Conservation (phyloP, 2,888 invertebrate genomes). For the Mythimna lalbum region DNA sequence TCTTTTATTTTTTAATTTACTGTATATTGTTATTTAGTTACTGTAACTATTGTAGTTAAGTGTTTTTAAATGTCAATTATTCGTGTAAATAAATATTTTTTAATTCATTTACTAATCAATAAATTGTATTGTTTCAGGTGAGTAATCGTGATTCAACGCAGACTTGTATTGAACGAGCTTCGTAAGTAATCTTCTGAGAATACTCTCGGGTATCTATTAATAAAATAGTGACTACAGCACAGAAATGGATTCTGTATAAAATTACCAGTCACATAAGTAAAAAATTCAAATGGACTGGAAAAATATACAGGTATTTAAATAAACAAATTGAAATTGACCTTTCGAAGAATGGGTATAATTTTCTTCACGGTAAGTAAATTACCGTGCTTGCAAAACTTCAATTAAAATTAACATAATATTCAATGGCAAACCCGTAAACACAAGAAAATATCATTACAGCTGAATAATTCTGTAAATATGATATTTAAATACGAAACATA, state of each 20-base stretch:
- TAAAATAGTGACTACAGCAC: background rate
- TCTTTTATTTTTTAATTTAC: too few relatives aligned
- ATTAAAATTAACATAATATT: constrained; percentile 40
- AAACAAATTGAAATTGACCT: constrained; percentile 21
- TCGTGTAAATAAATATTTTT: too few relatives aligned
- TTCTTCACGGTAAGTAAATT: constrained; percentile 5
- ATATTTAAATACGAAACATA: background rate
- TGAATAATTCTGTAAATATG: constrained; percentile 3
- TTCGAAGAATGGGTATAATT: background rate
- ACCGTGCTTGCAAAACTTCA: constrained; percentile 11
- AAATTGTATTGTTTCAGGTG: constrained; percentile 61
- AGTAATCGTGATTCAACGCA: constrained; percentile 30
- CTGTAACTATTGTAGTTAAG: too few relatives aligned
- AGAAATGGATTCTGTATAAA: too few relatives aligned
- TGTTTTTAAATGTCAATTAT: too few relatives aligned
- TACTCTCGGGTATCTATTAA: background rate
- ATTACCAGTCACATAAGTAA: background rate
- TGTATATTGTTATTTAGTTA: too few relatives aligned
- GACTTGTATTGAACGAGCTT: background rate
- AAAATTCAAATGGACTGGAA: constrained; percentile 1
- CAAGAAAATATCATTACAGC: constrained; percentile 32
- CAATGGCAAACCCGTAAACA: constrained; percentile 1
- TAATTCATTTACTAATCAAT: constrained; percentile 1
- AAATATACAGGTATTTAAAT: background rate
- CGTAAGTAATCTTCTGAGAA: constrained; percentile 40